Evolutionary conservation across 1,140 invertebrate genomes (phyloP).

Genomic region (Ceratosolen fusciceps): DNA sequence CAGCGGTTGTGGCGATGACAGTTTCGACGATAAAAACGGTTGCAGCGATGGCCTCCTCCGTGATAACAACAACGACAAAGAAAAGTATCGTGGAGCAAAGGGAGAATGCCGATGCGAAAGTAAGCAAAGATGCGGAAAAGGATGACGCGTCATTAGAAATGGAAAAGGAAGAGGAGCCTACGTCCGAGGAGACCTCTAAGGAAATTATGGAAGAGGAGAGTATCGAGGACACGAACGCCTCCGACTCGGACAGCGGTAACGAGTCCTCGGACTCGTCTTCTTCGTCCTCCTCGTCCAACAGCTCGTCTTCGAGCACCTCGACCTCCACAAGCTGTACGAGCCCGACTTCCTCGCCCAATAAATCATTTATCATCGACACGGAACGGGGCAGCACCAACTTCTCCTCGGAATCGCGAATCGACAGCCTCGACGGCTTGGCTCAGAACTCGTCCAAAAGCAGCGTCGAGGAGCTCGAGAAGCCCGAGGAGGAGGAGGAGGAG

Average conservation of each 20-base stretch:
- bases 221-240: neutral
- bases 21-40: neutral
- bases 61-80: neutral
- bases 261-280: conserved; percentile 54
- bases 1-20: neutral
- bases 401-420: neutral
- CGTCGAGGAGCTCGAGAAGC: conserved; percentile 25
- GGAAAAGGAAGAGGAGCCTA: conserved; percentile 8
- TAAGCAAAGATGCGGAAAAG: neutral
- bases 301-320: conserved; percentile 49
- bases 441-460: conserved; percentile 16
- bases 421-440: neutral
- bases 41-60: neutral
- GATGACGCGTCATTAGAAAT: neutral
- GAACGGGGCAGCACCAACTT: neutral
- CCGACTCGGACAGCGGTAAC: conserved; percentile 53
- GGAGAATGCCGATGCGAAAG: conserved; percentile 1
- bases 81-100: conserved; percentile 25
- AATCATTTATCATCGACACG: neutral
- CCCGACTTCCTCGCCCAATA: neutral
- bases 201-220: conserved; percentile 31
- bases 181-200: conserved; percentile 23
- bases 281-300: conserved; percentile 56
- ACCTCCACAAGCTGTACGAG: conserved; percentile 44
- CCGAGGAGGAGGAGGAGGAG: no score